Percentiles rank a stretch among this genome's conserved stretches.
Evolutionary conservation across 2,113 vertebrate species (phyloP).

Genomic region (Ovis canadensis): DNA sequence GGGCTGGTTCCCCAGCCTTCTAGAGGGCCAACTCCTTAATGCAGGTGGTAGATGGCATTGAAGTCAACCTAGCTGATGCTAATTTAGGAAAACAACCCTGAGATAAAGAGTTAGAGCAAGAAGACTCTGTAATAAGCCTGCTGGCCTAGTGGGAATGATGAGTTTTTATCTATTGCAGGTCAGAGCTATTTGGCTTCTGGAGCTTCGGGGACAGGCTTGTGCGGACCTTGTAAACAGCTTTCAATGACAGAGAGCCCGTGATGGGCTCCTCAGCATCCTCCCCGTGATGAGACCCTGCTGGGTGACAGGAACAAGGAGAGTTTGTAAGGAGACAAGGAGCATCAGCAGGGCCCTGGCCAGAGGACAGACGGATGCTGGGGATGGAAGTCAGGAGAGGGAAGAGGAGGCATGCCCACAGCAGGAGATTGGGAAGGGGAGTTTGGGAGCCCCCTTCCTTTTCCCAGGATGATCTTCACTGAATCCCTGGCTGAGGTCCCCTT

Average conservation of each 20-base stretch:
- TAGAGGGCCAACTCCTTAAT: not conserved
- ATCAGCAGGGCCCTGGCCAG: not conserved
- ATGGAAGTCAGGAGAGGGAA: not conserved
- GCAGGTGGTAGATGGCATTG: not conserved
- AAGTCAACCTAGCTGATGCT: not conserved
- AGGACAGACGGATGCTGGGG: not conserved
- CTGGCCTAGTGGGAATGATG: not conserved
- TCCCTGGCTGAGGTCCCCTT: not conserved
- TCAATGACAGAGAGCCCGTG: not conserved
- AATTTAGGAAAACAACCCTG: conserved; percentile 32
- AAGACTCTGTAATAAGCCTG: conserved; percentile 29
- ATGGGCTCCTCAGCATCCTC: not conserved
- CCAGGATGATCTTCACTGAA: not conserved
- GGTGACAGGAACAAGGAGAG: not conserved
- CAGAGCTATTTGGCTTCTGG: not conserved
- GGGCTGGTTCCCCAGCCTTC: not conserved
- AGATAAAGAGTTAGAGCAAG: conserved; percentile 32
- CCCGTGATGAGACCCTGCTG: not conserved
- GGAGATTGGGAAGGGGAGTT: not conserved
- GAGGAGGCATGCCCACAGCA: not conserved
- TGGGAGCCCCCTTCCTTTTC: not conserved
- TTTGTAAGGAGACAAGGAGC: not conserved
- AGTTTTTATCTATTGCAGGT: not conserved
- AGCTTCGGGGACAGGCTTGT: not conserved
- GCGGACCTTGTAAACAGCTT: not conserved